Percentiles rank a stretch among this genome's conserved stretches.
Conservation (phyloP, 2,888 invertebrate genomes). For the Sphaeridia pumilis region DNA sequence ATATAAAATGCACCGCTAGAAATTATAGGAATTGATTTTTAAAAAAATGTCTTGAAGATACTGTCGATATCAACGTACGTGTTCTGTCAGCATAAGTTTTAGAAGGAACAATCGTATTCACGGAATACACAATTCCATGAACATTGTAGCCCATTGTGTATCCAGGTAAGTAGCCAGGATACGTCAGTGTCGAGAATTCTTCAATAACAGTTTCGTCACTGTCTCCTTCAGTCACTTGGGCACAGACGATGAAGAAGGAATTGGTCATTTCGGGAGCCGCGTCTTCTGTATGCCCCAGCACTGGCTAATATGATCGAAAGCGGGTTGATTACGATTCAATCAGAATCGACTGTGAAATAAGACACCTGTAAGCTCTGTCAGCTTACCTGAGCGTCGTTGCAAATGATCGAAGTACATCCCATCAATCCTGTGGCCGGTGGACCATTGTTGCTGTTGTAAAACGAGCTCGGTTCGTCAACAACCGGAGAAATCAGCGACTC, state of each 20-base stretch:
- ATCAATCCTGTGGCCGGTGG: not conserved
- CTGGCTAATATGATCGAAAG: slow-evolving; percentile 45
- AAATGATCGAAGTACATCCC: not conserved
- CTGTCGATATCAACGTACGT: slow-evolving; percentile 38
- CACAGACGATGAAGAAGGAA: slow-evolving; percentile 61
- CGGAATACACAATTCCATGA: slow-evolving; percentile 67
- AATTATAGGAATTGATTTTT: not conserved
- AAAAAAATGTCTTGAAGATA: not conserved
- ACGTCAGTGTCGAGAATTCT: slow-evolving; percentile 68
- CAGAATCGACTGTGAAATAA: too few species aligned
- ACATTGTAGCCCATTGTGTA: slow-evolving; percentile 45
- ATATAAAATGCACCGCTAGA: slow-evolving; percentile 58
- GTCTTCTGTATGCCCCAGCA: slow-evolving; percentile 78
- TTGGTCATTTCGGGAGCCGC: slow-evolving; percentile 63
- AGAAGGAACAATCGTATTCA: slow-evolving; percentile 68
- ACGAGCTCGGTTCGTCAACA: not conserved
- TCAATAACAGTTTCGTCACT: slow-evolving; percentile 42
- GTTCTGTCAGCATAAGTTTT: slow-evolving; percentile 59
- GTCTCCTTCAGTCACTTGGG: slow-evolving; percentile 24
- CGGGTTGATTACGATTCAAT: not conserved
- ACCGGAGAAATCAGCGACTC: slow-evolving; percentile 42
- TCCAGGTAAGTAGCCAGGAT: slow-evolving; percentile 67
- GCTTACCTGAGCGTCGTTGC: not conserved
- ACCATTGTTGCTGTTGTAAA: not conserved
- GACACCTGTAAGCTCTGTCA: too few species aligned